Evolutionary conservation across 37 sponge, comb jelly and placozoan genomes (phyloP).

Genomic region (Aplysina aerophoba): DNA sequence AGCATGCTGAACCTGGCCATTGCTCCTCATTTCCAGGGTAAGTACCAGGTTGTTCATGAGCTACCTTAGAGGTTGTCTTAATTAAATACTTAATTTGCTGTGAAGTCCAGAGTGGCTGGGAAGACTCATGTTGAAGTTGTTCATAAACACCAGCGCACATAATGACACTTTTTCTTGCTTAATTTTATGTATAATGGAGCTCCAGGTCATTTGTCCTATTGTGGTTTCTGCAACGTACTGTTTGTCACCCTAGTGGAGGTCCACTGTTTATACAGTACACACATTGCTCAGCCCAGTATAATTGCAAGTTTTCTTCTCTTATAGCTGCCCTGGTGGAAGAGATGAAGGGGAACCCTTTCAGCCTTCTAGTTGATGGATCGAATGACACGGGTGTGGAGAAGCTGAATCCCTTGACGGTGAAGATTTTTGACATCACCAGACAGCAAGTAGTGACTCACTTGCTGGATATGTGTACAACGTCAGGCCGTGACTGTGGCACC

Average conservation of each 20-base stretch:
- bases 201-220: neutral
- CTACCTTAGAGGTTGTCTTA: too few relatives aligned
- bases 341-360: constrained; percentile 44
- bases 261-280: neutral
- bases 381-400: constrained; percentile 56
- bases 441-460: constrained; percentile 39
- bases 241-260: neutral
- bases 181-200: neutral
- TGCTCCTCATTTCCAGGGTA: constrained; percentile 27
- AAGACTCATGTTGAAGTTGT: too few relatives aligned
- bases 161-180: too few relatives aligned
- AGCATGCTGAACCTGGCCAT: constrained; percentile 34
- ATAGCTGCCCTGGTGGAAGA: constrained; percentile 41
- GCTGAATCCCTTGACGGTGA: constrained; percentile 68
- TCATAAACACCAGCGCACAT: too few relatives aligned
- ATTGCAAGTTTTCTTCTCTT: constrained; percentile 4
- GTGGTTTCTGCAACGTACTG: neutral
- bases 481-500: constrained; percentile 41
- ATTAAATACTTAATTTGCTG: too few relatives aligned
- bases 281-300: neutral
- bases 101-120: too few relatives aligned
- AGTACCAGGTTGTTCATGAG: neutral
- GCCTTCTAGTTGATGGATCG: constrained; percentile 54
- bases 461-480: constrained; percentile 65
- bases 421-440: constrained; percentile 39